Base-by-base conservation (phyloP, 2,797 vertebrate species). In the Pseudomugil tenellus region DNA sequence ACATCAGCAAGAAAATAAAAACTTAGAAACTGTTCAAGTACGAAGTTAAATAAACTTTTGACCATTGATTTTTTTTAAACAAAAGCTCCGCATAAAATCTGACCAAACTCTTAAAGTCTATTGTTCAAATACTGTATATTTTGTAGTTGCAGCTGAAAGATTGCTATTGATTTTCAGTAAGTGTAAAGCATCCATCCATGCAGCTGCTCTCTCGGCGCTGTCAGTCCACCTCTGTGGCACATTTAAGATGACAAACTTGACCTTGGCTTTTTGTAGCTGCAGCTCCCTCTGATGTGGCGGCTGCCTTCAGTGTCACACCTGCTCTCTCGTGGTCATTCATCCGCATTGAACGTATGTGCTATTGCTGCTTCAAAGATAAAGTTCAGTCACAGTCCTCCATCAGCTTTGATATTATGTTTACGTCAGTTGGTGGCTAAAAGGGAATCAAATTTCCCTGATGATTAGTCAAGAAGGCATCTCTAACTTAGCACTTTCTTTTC, bases 101-200 rank as follows among this genome's bases (percentile, higher is more conserved):
- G 68, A 71, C 69, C 60, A 26, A 52, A 76, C 72, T 82, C 67
- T 62, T 81, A 83, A 80, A 79, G 46, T 53, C 72, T 70, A 59
- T 76, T 78, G 84, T 84, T 85, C 58, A 85, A 77, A 81, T 84
- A 32, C 58, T 62, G 32, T 49, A 79, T 69, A 80, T 88, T 49
- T 85, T 70, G 80, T 73, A 17, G 76, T 85, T 70, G 79, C 81
- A 61, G 66, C 80, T 86, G 78, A 92, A 88, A 92, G 86, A 92
- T 90, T 91, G 79, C 74, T 85, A 94, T 93, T 91, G 92, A 93
- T 94, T 94, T 93, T 91, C 87, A 91, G 90, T 91, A 90, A 91
- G 85, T 80, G 87, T 67, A 58, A 80, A 74, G 84, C 85, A 79
- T 26, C 80, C 81, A 79, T 79, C 84, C 87, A 75, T 78, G 70